phyloP scores from a whole-genome alignment of 2,113 vertebrate species.

The Gavia stellata region DNA sequence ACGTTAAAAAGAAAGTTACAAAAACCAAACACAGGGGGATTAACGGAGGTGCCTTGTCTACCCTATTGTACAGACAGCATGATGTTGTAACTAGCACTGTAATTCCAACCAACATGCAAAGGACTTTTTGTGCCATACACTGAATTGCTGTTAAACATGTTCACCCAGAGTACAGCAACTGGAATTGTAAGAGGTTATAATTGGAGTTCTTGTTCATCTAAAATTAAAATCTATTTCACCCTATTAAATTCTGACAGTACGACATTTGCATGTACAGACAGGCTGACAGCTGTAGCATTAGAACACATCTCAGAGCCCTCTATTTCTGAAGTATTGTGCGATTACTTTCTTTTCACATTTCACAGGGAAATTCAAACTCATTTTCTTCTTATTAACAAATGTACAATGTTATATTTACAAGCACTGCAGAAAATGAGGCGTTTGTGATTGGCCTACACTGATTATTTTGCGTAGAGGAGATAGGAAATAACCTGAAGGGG shows the following conservation, averaged over 20 bases:
- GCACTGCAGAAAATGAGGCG: not conserved
- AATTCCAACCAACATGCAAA: not conserved
- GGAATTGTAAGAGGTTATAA: conserved; percentile 1
- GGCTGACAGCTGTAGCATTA: not conserved
- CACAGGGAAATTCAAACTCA: not conserved
- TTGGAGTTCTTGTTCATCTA: conserved; percentile 23
- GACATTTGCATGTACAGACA: not conserved
- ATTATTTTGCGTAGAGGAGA: not conserved
- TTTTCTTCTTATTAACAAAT: not conserved
- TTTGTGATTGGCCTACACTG: not conserved
- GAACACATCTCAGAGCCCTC: not conserved
- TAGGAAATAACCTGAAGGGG: not conserved
- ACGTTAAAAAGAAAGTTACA: not conserved
- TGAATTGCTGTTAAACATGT: not conserved
- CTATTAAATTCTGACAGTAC: conserved; percentile 7
- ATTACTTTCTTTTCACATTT: not conserved
- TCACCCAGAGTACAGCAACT: not conserved
- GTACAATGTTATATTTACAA: not conserved
- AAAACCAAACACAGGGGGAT: not conserved
- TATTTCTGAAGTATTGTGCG: not conserved
- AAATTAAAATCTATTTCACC: conserved; percentile 28
- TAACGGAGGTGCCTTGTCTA: not conserved
- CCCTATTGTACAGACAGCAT: not conserved
- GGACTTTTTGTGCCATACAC: not conserved
- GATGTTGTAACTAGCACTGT: not conserved